Evolutionary conservation across 1,140 invertebrate species (phyloP).

Genomic region (Drosophila hydei): DNA sequence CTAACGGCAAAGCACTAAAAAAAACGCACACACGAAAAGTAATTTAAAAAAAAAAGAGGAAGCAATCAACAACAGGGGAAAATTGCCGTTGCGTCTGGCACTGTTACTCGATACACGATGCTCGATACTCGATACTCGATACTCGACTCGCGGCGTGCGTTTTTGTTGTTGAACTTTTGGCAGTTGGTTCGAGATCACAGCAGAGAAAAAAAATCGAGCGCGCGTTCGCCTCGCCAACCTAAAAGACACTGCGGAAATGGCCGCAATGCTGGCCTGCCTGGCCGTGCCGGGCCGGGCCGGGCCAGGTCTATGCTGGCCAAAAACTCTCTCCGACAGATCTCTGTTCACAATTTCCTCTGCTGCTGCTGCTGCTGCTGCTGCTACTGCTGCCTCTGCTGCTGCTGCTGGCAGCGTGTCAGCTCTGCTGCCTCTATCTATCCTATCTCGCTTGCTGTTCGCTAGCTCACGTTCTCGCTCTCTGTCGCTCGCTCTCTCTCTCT

Average conservation of each 20-base stretch:
- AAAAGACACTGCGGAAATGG: conserved; percentile 75
- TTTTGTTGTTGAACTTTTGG: conserved; percentile 17
- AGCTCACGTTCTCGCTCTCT: not conserved
- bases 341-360: conserved; percentile 40
- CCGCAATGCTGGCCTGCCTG: conserved; percentile 14
- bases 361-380: conserved; percentile 9
- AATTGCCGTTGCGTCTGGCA: too few relatives aligned
- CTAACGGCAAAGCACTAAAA: not conserved
- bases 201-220: conserved; percentile 63
- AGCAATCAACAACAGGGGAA: too few relatives aligned
- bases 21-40: not conserved
- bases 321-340: conserved; percentile 43
- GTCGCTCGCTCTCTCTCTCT: conserved; percentile 2
- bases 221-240: conserved; percentile 75
- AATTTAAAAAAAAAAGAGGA: not conserved
- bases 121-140: conserved; percentile 17
- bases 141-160: conserved; percentile 9
- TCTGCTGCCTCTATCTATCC: conserved; percentile 14
- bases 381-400: conserved; percentile 6
- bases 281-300: not conserved
- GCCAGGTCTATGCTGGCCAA: conserved; percentile 20
- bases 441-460: conserved; percentile 1
- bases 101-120: not conserved
- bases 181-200: conserved; percentile 47
- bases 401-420: conserved; percentile 19